Evolutionary conservation across 2,113 vertebrate genomes (phyloP).

Genomic region (Gadus chalcogrammus): DNA sequence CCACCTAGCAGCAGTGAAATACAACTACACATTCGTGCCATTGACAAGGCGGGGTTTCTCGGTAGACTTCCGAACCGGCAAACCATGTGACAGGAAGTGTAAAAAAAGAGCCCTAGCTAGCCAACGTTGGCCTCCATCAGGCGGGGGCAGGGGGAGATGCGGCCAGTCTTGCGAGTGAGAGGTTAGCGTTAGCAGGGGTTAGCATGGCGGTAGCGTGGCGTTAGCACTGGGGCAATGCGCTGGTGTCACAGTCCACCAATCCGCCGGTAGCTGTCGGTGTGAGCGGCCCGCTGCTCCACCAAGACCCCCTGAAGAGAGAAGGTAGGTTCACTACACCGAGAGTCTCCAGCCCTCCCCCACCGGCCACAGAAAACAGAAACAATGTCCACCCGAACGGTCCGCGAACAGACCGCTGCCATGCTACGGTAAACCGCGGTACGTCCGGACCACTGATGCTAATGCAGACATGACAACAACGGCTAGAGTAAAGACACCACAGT

Average conservation of each 20-base stretch:
- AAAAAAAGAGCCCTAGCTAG: neutral
- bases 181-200: neutral
- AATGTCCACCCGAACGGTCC: no score
- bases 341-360: slow-evolving; percentile 32
- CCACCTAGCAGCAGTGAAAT: slow-evolving; percentile 45
- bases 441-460: no score
- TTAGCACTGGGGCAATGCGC: neutral
- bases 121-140: slow-evolving; percentile 9
- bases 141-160: slow-evolving; percentile 16
- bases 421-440: no score
- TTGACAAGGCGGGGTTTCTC: slow-evolving; percentile 18
- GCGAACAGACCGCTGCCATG: no score
- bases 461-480: neutral
- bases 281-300: slow-evolving; percentile 85
- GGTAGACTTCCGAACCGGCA: neutral
- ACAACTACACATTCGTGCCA: slow-evolving; percentile 35
- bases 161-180: neutral
- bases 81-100: slow-evolving; percentile 16
- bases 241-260: slow-evolving; percentile 86
- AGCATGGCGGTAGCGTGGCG: no score
- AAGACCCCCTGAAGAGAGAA: slow-evolving; percentile 85
- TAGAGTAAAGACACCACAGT: no score
- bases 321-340: slow-evolving; percentile 86
- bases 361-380: neutral
- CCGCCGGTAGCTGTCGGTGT: slow-evolving; percentile 88